Percentiles rank a stretch among this genome's conserved stretches.
Conservation (phyloP, 2,888 invertebrate species). For the Nomada ferruginata region DNA sequence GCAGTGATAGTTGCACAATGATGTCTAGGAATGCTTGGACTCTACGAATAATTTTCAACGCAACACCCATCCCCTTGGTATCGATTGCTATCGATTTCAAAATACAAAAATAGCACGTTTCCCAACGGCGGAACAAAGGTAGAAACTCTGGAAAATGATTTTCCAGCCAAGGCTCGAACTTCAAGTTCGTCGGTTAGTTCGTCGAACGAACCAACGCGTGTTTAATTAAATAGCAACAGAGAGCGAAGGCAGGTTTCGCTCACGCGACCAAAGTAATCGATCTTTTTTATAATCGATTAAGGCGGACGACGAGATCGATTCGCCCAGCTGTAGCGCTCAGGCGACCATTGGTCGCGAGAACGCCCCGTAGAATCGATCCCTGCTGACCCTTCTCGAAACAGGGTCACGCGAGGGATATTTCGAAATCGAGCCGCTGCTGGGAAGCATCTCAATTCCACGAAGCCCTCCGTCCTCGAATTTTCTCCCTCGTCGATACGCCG, state of each 20-base stretch:
- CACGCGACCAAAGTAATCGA: constrained; percentile 37
- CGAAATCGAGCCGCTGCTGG: constrained; percentile 53
- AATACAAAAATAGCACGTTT: too few relatives aligned
- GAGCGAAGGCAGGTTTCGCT: constrained; percentile 21
- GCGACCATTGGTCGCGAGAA: constrained; percentile 52
- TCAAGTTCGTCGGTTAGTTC: background rate
- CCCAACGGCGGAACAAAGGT: background rate
- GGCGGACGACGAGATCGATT: constrained; percentile 33
- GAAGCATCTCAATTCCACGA: constrained; percentile 59
- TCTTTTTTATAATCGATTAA: constrained; percentile 51
- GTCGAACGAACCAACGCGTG: constrained; percentile 33
- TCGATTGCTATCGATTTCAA: too few relatives aligned
- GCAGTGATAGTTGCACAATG: too few relatives aligned
- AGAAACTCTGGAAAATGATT: background rate
- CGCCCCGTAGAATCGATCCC: constrained; percentile 56
- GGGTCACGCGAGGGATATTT: constrained; percentile 64
- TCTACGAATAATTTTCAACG: too few relatives aligned
- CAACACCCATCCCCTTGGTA: too few relatives aligned
- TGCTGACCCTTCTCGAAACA: constrained; percentile 59
- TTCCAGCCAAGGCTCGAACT: background rate
- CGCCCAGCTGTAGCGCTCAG: constrained; percentile 8
- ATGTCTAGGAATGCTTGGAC: too few relatives aligned
- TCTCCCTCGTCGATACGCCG: constrained; percentile 11
- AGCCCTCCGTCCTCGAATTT: constrained; percentile 45
- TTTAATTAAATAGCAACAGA: constrained; percentile 49